These are phyloP conservation scores for Drosophila nebulosa DNA, from an alignment of 1,140 invertebrate species.

Conservation along the genomic window DNA sequence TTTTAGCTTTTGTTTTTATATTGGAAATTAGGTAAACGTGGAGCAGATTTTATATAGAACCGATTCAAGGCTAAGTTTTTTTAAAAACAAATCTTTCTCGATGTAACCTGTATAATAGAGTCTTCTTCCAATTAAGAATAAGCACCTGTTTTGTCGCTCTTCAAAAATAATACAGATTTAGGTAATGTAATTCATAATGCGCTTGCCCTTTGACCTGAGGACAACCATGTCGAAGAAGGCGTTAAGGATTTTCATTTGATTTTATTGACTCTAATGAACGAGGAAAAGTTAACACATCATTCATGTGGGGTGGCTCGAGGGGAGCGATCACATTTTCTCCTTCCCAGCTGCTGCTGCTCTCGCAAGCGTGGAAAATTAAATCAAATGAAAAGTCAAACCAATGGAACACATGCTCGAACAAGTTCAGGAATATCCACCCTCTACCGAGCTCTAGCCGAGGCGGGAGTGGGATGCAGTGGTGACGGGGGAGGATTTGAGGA, in stretches of 20 bases:
- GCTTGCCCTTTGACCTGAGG: slow-evolving; percentile 6
- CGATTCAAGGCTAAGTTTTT: too few species aligned
- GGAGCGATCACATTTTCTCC: not conserved
- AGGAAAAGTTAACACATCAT: slow-evolving; percentile 71
- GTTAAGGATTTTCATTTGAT: slow-evolving; percentile 73
- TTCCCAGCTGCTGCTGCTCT: slow-evolving; percentile 10
- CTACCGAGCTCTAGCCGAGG: not conserved
- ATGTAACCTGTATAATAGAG: too few species aligned
- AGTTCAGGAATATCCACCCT: slow-evolving; percentile 27
- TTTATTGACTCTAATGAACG: slow-evolving; percentile 74
- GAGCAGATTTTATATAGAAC: too few species aligned
- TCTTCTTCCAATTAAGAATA: too few species aligned
- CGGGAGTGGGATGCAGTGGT: too few species aligned
- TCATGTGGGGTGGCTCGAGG: slow-evolving; percentile 11
- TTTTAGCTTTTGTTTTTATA: too few species aligned
- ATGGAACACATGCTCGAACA: slow-evolving; percentile 61
- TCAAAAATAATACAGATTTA: slow-evolving; percentile 31
- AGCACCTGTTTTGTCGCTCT: too few species aligned
- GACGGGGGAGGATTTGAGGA: slow-evolving; percentile 39
- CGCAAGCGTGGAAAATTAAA: slow-evolving; percentile 60
- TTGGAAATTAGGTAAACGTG: too few species aligned
- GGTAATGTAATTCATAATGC: slow-evolving; percentile 18
- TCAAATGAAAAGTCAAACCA: slow-evolving; percentile 78
- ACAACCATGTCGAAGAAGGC: slow-evolving; percentile 61
- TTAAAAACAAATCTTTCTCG: too few species aligned